Base-by-base conservation (phyloP, 2,113 vertebrate species). In the Hippocampus abdominalis region DNA sequence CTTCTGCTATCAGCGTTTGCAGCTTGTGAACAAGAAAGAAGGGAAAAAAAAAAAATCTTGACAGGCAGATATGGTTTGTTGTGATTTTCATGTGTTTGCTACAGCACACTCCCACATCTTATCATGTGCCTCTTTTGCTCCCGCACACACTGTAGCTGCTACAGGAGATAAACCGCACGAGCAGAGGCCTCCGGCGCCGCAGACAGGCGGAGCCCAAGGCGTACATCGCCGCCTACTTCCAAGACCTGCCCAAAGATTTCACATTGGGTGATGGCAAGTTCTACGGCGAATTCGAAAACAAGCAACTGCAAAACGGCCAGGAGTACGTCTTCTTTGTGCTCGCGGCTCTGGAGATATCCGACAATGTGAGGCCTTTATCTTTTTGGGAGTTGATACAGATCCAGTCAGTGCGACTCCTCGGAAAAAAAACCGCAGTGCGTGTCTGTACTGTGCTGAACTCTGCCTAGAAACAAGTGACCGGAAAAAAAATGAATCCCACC, bases 301-400 rank as follows among this genome's bases (percentile, higher is more conserved):
- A 95, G 82, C 95, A 94, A n/a, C 95, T 99, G 53, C 94, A 95
- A 73, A 98, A 93, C 18, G 96, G 96, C 79, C 96, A 98, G 87
- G 97, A 98, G 85, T 98, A 99, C 66, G 93, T 98, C 80, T 97
- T 99, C 88, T 99, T 99, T 74, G 94, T 99, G 56, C 89, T 99
- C 56, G 96, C 96, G 7, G 93, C 97, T 70, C 93, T 99, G 91
- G 97, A 99, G 67, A 96, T 95, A 69, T 94, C 95, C 2, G 97
- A 99, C 85, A 96, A 95, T 57, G 97, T 98, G 92, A 94, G 97
- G 94, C 13, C 3, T 49, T 27, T 16, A 46, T 20, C 42, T 49
- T 49, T 49, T 27, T n/a, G 4, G 49, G 16, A n/a, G 32, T 66
- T 49, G 9, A 62, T 62, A n/a, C 29, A 39, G 59, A 59, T 3